Base-by-base conservation (phyloP, 37 sponge, comb jelly and placozoan genomes). In the Halichondria panicea region DNA sequence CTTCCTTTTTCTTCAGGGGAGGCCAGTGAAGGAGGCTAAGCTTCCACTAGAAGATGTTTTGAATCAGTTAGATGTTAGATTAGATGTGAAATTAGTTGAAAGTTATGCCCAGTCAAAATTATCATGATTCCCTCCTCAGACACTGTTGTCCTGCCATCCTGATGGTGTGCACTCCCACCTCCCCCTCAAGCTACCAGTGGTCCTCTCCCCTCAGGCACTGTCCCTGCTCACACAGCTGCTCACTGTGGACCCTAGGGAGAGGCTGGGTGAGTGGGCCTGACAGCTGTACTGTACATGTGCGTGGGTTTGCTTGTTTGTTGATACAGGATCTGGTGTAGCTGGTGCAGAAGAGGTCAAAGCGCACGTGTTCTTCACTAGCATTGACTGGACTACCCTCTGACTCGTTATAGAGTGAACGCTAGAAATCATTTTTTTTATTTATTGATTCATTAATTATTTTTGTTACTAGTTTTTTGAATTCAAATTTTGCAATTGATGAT, bases 291-390 rank as follows among this genome's bases (percentile, higher is more conserved):
- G 13, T 48, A 11, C 11, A 48, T 15, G 52, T 18, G n/a, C n/a
- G n/a, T n/a, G n/a, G n/a, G n/a, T n/a, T 48, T 11, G 52, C 52
- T 48, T 18, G 52, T 48, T n/a, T n/a, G n/a, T n/a, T n/a, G n/a
- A n/a, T 63, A 6, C 68, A 80, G 89, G 93, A 0, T 54, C 72
- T 68, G 84, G 88, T 19, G 39, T 59, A 50, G 55, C 54, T 79
- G 93, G 93, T 35, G 75, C 44, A 41, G 93, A 88, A 43, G 93
- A 92, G 36, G 38, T 92, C 25, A 82, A 77, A 56, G 66, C 88
- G 19, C 93, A 92, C 57, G 74, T 89, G 0, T 91, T 91, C 73
- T 91, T 91, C 63, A 27, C 59, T 38, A 32, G 50, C 33, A 50
- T 90, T 46, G 72, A 84, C 61, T 90, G 91, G 91, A 68, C 28